phyloP scores from a whole-genome alignment of 2,888 invertebrate genomes.

The Drosophila infuscata region DNA sequence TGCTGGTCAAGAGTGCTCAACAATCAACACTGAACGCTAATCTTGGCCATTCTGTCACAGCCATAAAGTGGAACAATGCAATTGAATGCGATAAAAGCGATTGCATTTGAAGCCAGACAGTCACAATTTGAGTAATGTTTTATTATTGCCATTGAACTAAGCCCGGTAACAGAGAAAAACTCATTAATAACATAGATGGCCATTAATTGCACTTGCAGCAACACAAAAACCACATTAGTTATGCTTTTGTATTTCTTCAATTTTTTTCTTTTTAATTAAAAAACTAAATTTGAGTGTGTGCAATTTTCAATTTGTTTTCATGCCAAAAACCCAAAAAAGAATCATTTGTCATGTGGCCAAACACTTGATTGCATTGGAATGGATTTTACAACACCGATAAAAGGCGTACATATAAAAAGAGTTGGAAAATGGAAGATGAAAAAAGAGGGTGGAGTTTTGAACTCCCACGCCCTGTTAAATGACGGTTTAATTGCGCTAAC shows the following conservation, averaged over 20 bases:
- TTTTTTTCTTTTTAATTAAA: slow-evolving; percentile 58
- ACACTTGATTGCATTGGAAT: slow-evolving; percentile 23
- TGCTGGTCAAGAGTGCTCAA: slow-evolving; percentile 29
- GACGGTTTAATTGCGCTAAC: slow-evolving; percentile 73
- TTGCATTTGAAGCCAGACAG: slow-evolving; percentile 15
- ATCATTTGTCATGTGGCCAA: slow-evolving; percentile 59
- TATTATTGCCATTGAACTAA: slow-evolving; percentile 57
- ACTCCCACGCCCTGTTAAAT: slow-evolving; percentile 77
- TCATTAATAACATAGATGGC: slow-evolving; percentile 53
- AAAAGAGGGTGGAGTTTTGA: slow-evolving; percentile 25
- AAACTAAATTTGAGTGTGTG: slow-evolving; percentile 18
- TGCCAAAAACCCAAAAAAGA: slow-evolving; percentile 26
- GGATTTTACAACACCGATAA: neutral
- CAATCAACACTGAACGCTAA: slow-evolving; percentile 25
- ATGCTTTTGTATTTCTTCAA: slow-evolving; percentile 41
- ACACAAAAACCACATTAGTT: slow-evolving; percentile 47
- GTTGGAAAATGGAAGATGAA: neutral
- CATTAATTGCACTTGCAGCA: slow-evolving; percentile 58
- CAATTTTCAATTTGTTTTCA: slow-evolving; percentile 33
- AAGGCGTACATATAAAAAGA: neutral
- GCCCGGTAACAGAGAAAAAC: slow-evolving; percentile 8
- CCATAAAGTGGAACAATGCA: slow-evolving; percentile 62
- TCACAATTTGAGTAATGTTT: slow-evolving; percentile 62
- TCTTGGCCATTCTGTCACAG: slow-evolving; percentile 52
- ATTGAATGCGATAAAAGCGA: neutral